Evolutionary conservation across 2,888 invertebrate genomes (phyloP).

Genomic region (Sclerodermus sp.): DNA sequence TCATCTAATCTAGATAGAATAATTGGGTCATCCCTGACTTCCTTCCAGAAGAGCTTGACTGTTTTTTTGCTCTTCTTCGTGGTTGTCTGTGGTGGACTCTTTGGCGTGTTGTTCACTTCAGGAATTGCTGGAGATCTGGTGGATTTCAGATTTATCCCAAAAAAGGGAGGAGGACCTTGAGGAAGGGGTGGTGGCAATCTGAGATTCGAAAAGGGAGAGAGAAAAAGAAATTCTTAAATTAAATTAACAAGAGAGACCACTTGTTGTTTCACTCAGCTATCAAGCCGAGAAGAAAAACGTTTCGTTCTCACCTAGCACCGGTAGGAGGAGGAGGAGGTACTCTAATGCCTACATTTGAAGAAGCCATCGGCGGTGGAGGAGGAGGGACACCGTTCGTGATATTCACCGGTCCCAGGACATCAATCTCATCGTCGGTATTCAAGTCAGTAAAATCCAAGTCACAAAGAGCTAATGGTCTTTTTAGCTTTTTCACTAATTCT

Average conservation of each 20-base stretch:
- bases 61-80: constrained; percentile 91
- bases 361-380: constrained; percentile 76
- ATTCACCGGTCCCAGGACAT: constrained; percentile 70
- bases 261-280: too few relatives aligned
- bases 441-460: constrained; percentile 97
- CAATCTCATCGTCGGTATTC: constrained; percentile 83
- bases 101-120: constrained; percentile 37
- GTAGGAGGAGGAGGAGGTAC: constrained; percentile 60
- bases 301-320: constrained; percentile 55
- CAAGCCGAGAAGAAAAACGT: too few relatives aligned
- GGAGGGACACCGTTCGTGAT: constrained; percentile 72
- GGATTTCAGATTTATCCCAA: constrained; percentile 50
- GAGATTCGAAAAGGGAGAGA: too few relatives aligned
- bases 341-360: constrained; percentile 59
- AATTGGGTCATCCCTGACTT: constrained; percentile 79
- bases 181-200: constrained; percentile 45
- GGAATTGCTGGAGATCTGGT: constrained; percentile 24
- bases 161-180: constrained; percentile 56
- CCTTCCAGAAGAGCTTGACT: constrained; percentile 97
- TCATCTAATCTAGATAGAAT: constrained; percentile 64
- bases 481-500: constrained; percentile 76
- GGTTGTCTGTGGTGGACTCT: constrained; percentile 44
- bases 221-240: too few relatives aligned
- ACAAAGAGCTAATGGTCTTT: constrained; percentile 79
- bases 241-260: too few relatives aligned